Evolutionary conservation across 2,113 vertebrate genomes (phyloP).

Genomic region (Gallinago undulata): DNA sequence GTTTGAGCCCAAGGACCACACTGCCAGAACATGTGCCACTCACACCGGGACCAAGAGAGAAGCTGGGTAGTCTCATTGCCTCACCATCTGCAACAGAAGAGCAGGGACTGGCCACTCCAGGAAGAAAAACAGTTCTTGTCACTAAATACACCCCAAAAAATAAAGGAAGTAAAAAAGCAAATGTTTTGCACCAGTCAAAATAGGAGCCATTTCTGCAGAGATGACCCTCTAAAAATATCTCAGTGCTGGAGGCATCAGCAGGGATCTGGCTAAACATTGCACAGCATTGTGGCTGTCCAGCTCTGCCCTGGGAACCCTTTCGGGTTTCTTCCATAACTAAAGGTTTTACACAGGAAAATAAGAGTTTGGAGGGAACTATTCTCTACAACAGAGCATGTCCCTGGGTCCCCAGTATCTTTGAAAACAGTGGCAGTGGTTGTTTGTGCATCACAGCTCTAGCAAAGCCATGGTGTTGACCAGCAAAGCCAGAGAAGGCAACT

Average conservation of each 20-base stretch:
- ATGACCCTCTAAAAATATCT: not conserved
- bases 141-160: not conserved
- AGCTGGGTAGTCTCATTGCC: not conserved
- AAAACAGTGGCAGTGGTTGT: not conserved
- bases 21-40: accelerated
- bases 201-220: not conserved
- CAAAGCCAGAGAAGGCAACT: not conserved
- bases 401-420: not conserved
- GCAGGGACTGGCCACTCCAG: accelerated
- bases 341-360: not conserved
- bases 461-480: not conserved
- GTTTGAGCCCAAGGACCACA: not conserved
- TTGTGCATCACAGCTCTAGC: not conserved
- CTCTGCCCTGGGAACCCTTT: not conserved
- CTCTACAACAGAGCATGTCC: not conserved
- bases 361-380: not conserved
- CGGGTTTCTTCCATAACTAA: not conserved
- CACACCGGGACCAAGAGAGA: not conserved
- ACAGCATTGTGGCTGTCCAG: accelerated
- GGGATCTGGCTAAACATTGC: not conserved
- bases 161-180: not conserved
- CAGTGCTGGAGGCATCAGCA: not conserved
- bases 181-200: not conserved
- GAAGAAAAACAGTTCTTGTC: not conserved
- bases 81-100: accelerated